A percentile compares a stretch with the other conserved stretches of the same genome.
Conservation (phyloP, 2,113 vertebrate genomes). For the Lepisosteus oculatus region DNA sequence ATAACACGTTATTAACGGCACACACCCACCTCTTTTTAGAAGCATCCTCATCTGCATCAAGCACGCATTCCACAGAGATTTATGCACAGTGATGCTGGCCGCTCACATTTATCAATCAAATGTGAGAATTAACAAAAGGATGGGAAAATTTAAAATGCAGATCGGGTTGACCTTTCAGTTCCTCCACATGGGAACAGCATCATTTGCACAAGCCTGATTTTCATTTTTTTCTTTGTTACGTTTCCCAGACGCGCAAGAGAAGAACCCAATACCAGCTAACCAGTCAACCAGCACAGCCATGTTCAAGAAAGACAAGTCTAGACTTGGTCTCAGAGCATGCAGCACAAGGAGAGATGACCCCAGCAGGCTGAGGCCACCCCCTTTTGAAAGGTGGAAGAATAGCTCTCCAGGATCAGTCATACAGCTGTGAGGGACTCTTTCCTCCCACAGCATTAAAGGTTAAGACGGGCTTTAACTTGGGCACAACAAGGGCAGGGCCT, state of each 20-base stretch:
- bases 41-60: slow-evolving; percentile 2
- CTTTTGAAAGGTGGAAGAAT: slow-evolving; percentile 18
- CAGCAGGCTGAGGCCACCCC: slow-evolving; percentile 16
- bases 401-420: slow-evolving; percentile 32
- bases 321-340: slow-evolving; percentile 27
- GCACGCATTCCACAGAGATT: too few species aligned
- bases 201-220: slow-evolving; percentile 3
- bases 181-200: background rate
- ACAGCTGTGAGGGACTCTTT: slow-evolving; percentile 11
- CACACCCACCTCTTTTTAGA: slow-evolving; percentile 33
- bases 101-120: background rate
- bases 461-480: background rate
- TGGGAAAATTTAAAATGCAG: slow-evolving; percentile 15
- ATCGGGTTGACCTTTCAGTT: background rate
- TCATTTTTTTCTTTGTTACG: background rate
- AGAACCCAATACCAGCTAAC: slow-evolving; percentile 24
- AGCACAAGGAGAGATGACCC: slow-evolving; percentile 19
- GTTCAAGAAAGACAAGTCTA: slow-evolving; percentile 27
- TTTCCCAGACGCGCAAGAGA: background rate
- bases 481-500: slow-evolving; percentile 1
- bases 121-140: slow-evolving; percentile 4
- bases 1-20: slow-evolving; percentile 51
- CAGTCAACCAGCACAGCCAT: slow-evolving; percentile 19
- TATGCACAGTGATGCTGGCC: too few species aligned
- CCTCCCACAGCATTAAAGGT: slow-evolving; percentile 21